Base-by-base conservation (phyloP, 2,888 invertebrate genomes). In the Magallana nippona region DNA sequence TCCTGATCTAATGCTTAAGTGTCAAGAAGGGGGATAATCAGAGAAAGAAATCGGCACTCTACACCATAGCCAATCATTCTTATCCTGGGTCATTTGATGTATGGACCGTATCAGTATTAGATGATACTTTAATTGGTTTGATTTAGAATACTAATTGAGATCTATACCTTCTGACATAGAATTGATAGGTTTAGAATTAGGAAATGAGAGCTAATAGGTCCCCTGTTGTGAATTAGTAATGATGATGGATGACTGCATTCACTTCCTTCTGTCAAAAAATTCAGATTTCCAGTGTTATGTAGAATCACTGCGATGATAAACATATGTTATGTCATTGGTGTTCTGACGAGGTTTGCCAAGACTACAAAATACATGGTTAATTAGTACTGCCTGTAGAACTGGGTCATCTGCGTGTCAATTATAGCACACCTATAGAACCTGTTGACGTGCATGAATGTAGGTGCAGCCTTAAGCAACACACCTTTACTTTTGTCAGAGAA, bases 181-280 rank as follows among this genome's bases (percentile, higher is more conserved):
- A 27, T 71, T 71, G 22, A 71, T 71, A 27, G 19, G 71, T 71
- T 71, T 71, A 27, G 15, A 71, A 71, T 71, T 71, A 15, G 63
- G 22, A 63, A 63, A 22, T 63, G 27, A 27, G 63, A 15, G 27
- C 19, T 71, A 15, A 15, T 15, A 32, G 1, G 19, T 32, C 71
- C 60, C 60, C 71, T 71, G 71, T 32, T 71, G 71, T 71, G 11
- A 22, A 22, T 32, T 71, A 22, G 27, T 71, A 71, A 15, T 8
- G 3, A 32, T 71, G 27, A 71, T 71, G 27, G 32, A 71, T 27
- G 13, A 63, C n/a, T 19, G 63, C 3, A 1, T 63, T 19, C 63
- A 19, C 10, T 60, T n/a, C 44, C 44, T 44, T 8, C 44, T 44
- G 44, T 44, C 44, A 44, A 44, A 44, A 44, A 44, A 44, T 8